These are phyloP conservation scores for Pammene fasciana DNA, from an alignment of 2,888 invertebrate genomes.

Conservation along the genomic window DNA sequence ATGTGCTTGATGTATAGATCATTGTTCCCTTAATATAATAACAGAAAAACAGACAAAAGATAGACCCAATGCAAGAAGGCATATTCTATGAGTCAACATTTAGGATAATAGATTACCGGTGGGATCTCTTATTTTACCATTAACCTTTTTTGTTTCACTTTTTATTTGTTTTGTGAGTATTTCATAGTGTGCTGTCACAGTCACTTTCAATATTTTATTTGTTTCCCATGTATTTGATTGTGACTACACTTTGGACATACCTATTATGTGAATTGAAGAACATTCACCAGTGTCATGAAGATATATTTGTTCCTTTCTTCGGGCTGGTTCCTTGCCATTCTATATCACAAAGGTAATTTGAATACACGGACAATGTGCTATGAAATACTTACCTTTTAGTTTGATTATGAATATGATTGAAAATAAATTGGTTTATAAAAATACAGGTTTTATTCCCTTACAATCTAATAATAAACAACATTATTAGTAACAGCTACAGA, in stretches of 20 bases:
- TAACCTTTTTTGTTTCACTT: conserved; percentile 29
- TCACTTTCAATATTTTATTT: conserved; percentile 71
- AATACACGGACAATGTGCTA: conserved; percentile 26
- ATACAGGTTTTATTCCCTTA: conserved; percentile 18
- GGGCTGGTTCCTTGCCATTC: conserved; percentile 7
- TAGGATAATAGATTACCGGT: not conserved
- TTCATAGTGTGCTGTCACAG: conserved; percentile 53
- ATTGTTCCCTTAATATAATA: no score
- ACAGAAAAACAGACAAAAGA: no score
- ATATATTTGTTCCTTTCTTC: conserved; percentile 62
- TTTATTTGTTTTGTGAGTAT: conserved; percentile 33
- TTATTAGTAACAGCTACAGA: not conserved
- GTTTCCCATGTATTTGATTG: conserved; percentile 69
- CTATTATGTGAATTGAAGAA: conserved; percentile 44
- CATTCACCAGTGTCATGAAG: conserved; percentile 47
- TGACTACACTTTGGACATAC: conserved; percentile 43
- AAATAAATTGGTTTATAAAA: conserved; percentile 33
- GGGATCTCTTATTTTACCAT: conserved; percentile 47
- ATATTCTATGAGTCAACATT: no score
- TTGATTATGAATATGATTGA: conserved; percentile 27
- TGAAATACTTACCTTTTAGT: conserved; percentile 15
- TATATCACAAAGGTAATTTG: conserved; percentile 23
- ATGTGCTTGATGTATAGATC: no score
- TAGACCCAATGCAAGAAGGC: no score
- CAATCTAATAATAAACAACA: conserved; percentile 12